Base-by-base conservation (phyloP, 2,888 invertebrate genomes). In the Sphaerophoria rueppellii region DNA sequence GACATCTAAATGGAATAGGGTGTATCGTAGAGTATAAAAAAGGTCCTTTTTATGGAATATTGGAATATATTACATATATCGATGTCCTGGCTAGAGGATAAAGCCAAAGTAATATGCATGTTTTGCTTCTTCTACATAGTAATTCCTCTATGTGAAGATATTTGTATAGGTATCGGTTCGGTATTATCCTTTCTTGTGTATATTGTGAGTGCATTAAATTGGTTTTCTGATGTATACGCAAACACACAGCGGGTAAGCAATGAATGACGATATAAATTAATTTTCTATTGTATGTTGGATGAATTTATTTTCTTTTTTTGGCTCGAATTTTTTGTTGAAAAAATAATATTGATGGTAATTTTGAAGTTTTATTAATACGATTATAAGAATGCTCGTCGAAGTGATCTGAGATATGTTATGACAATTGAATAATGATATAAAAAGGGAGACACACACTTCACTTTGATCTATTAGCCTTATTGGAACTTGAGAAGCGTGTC, bases 191-290 rank as follows among this genome's bases (percentile, higher is more conserved):
- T 48, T 55, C 70, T 63, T 5, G 40, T 40, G 69, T 73, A 24
- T 71, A 32, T 50, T 70, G 37, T 60, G 65, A 60, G 65, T 71
- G 35, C 54, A 69, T 81, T 58, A 82, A 58, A 73, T 82, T 73
- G 55, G 72, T 73, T 73, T 82, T 77, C 43, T 55, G 24, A 24
- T 24, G 72, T 77, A 65, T 65, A 77, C 73, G 58, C 77, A 78
- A 74, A 74, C 82, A 74, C 82, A 78, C 82, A 74, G 70, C 63
- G 77, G 82, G 82, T 55, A 12, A 60, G 46, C 50, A 58, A 46
- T 57, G 70, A 72, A 82, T 82, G 73, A 74, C 55, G 46, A 58
- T 54, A 50, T 55, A 72, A 50, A 70, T 65, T 65, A 74, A 46
- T 70, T 48, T 57, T 70, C 46, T 67, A 40, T 67, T 67, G 54